Evolutionary conservation across 2,888 invertebrate species (phyloP).

Genomic region (Sepiola atlantica): DNA sequence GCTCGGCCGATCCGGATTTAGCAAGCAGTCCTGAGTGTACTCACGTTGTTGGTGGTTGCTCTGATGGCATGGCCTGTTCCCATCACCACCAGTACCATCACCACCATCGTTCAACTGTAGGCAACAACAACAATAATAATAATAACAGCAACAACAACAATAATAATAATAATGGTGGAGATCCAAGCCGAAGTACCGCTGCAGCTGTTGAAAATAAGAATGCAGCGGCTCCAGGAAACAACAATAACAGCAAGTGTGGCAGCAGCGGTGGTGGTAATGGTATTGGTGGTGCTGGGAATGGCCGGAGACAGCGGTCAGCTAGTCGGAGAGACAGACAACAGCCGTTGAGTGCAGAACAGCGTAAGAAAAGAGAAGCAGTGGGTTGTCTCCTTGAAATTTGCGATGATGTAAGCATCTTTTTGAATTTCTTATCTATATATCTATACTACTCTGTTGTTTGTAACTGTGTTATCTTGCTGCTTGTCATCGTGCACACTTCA

Average conservation of each 20-base stretch:
- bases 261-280: neutral
- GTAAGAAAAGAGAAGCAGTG: slow-evolving; percentile 41
- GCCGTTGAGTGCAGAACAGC: neutral
- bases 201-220: neutral
- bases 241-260: neutral
- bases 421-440: neutral
- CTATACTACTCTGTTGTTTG: too few species aligned
- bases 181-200: neutral
- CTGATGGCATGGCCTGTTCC: neutral
- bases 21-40: neutral
- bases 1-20: neutral
- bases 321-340: neutral
- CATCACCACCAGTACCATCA: neutral
- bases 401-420: slow-evolving; percentile 37
- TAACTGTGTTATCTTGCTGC: too few species aligned
- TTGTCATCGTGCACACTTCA: too few species aligned
- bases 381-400: slow-evolving; percentile 36
- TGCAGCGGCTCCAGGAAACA: neutral
- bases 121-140: neutral
- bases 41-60: neutral
- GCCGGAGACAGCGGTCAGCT: neutral
- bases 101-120: neutral
- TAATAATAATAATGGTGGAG: slow-evolving; percentile 11
- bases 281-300: neutral
- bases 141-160: neutral